Base-by-base conservation (phyloP, 2,113 vertebrate genomes). In the Indri indri region DNA sequence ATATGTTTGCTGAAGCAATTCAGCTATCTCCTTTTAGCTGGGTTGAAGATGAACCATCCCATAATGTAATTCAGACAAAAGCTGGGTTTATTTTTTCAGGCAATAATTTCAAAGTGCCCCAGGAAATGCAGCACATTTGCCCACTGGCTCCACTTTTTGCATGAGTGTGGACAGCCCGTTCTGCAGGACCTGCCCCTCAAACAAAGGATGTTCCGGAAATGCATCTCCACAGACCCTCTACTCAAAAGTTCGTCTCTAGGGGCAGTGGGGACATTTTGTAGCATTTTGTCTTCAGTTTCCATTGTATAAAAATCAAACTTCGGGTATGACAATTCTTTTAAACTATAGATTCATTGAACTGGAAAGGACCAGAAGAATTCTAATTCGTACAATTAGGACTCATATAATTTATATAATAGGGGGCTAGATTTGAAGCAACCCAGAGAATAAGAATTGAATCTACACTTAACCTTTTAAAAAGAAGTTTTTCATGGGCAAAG, bases 11-110 rank as follows among this genome's bases (percentile, higher is more conserved):
- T 42, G 84, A 88, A 81, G 70, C 80, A 52, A 59, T 9, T 8
- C 16, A n/a, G 14, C 59, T 37, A 12, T 8, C 1, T 32, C 59
- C n/a, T 76, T 71, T n/a, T 22, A 42, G 47, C 86, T 54, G 34
- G 20, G 54, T 17, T 47, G 66, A 70, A 85, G 32, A 90, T 50
- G 50, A 65, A 32, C 68, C 57, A 47, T 6, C 17, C 12, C 3
- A 16, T n/a, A n/a, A n/a, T 71, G 80, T 80, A 63, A 81, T 85
- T 88, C 77, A 84, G 27, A 93, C 14, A 59, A 57, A 96, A 88
- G 20, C 40, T 23, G 18, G 23, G 7, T 32, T 92, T 63, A 32
- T 34, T 83, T 96, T 90, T 63, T 23, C 54, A 74, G 71, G 65
- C 22, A 63, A 4, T 77, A 32, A 84, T 80, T 86, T 85, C 27